Conservation (phyloP, 2,113 vertebrate genomes). For the Puffinus mauretanicus region DNA sequence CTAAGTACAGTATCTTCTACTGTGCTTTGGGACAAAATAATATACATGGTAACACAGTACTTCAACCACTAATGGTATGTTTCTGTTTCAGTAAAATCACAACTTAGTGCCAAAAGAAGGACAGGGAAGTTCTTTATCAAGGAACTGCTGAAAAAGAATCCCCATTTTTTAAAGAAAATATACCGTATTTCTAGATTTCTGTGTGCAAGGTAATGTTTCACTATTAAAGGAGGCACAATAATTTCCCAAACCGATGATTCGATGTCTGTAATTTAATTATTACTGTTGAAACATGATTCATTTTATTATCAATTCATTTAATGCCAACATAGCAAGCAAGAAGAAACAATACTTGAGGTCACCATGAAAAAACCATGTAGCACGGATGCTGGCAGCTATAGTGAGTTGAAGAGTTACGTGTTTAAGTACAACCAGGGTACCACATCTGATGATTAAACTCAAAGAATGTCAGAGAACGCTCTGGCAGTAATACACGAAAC, state of each 20-base stretch:
- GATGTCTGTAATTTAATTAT: not conserved
- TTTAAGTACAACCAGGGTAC: not conserved
- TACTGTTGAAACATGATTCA: not conserved
- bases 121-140: not conserved
- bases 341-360: not conserved
- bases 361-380: not conserved
- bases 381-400: not conserved
- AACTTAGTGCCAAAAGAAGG: not conserved
- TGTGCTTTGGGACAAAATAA: not conserved
- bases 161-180: not conserved
- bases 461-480: not conserved
- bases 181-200: not conserved
- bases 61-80: not conserved
- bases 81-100: not conserved
- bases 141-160: not conserved
- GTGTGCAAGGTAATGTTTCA: not conserved
- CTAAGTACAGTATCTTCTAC: not conserved
- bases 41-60: not conserved
- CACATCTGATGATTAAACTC: constrained; percentile 22
- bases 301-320: not conserved
- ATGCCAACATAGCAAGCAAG: not conserved
- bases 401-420: not conserved
- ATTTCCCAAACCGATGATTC: not conserved
- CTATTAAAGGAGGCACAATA: not conserved
- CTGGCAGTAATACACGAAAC: not conserved